These are phyloP conservation scores for Helicoverpa assulta DNA, from an alignment of 2,888 invertebrate species.

Conservation along the genomic window DNA sequence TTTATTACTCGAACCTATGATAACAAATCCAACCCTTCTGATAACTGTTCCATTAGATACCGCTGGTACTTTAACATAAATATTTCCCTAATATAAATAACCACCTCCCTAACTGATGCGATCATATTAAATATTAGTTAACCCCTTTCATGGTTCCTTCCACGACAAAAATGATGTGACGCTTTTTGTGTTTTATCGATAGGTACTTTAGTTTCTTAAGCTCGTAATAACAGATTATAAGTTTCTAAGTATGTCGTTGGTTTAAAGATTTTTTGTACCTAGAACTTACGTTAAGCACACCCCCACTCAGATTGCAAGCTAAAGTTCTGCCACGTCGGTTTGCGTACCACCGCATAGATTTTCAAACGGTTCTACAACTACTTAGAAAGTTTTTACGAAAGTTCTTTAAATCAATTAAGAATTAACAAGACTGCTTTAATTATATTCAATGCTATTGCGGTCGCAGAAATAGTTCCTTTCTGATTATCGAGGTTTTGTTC, in stretches of 20 bases:
- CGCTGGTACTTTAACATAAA: too few relatives aligned
- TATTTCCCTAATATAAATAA: too few relatives aligned
- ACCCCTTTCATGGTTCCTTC: too few relatives aligned
- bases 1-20: neutral
- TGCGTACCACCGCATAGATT: constrained; percentile 39
- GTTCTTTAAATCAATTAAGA: constrained; percentile 35
- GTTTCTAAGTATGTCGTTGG: neutral
- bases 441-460: constrained; percentile 31
- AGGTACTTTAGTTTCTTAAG: too few relatives aligned
- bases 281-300: neutral
- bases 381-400: constrained; percentile 43
- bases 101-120: too few relatives aligned
- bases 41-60: constrained; percentile 4
- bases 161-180: too few relatives aligned
- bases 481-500: too few relatives aligned
- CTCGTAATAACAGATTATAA: neutral
- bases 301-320: constrained; percentile 8
- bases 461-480: too few relatives aligned
- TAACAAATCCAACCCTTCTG: neutral
- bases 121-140: too few relatives aligned
- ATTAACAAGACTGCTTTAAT: constrained; percentile 46
- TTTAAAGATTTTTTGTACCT: neutral
- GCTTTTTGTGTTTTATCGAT: too few relatives aligned
- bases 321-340: constrained; percentile 36
- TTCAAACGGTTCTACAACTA: constrained; percentile 44